These are phyloP conservation scores for Drosophila prostipennis DNA, from an alignment of 2,888 invertebrate genomes.

Conservation along the genomic window DNA sequence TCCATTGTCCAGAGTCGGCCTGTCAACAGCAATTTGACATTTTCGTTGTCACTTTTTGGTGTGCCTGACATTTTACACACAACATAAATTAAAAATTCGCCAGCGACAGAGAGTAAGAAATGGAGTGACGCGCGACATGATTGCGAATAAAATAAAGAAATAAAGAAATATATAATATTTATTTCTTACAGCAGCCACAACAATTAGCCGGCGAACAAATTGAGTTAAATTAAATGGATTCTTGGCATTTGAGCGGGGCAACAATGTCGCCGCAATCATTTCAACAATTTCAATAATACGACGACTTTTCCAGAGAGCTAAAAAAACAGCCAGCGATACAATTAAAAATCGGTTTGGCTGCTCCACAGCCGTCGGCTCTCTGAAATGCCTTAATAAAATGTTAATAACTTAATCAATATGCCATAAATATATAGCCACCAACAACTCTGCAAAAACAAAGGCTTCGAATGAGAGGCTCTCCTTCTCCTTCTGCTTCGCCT, in stretches of 20 bases:
- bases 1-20: conserved; percentile 44
- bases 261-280: conserved; percentile 44
- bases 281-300: conserved; percentile 57
- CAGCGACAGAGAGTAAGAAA: conserved; percentile 10
- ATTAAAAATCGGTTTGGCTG: conserved; percentile 63
- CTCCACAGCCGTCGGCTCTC: conserved; percentile 60
- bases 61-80: conserved; percentile 72
- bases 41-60: conserved; percentile 72
- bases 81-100: conserved; percentile 72
- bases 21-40: conserved; percentile 74
- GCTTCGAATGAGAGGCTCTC: conserved; percentile 23
- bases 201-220: conserved; percentile 65
- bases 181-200: not conserved
- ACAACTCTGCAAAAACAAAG: conserved; percentile 44
- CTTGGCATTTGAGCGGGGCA: conserved; percentile 50
- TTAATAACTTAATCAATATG: conserved; percentile 80
- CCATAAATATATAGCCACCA: conserved; percentile 71
- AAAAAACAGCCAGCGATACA: conserved; percentile 5
- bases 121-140: conserved; percentile 31
- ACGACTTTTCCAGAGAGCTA: conserved; percentile 14
- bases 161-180: conserved; percentile 31
- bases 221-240: conserved; percentile 64
- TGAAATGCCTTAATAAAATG: conserved; percentile 75
- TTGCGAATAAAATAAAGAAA: conserved; percentile 30
- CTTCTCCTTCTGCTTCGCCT: conserved; percentile 29